These are phyloP conservation scores for Galerucella pusilla DNA, from an alignment of 2,888 invertebrate genomes.

Conservation along the genomic window DNA sequence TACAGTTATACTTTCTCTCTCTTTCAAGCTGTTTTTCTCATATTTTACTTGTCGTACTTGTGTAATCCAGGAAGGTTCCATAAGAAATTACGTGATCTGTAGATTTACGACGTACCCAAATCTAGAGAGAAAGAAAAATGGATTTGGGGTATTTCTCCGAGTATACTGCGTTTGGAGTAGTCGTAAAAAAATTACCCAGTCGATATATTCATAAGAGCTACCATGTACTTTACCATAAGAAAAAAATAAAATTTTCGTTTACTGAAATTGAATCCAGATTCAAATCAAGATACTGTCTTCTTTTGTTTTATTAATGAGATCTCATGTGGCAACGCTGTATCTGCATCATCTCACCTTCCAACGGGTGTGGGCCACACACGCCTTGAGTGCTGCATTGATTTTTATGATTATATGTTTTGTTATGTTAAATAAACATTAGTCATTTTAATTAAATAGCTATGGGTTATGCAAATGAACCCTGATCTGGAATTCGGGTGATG, in stretches of 20 bases:
- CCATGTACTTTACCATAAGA: background rate
- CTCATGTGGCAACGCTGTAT: slow-evolving; percentile 34
- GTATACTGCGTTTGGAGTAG: background rate
- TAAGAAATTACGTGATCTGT: too few species aligned
- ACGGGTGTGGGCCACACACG: slow-evolving; percentile 62
- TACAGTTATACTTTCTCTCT: too few species aligned
- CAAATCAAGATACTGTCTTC: slow-evolving; percentile 24
- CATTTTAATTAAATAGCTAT: slow-evolving; percentile 63
- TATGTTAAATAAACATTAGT: slow-evolving; percentile 65
- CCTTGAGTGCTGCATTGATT: slow-evolving; percentile 53
- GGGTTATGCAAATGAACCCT: slow-evolving; percentile 59
- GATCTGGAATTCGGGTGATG: slow-evolving; percentile 47
- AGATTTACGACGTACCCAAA: too few species aligned
- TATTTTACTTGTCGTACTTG: too few species aligned
- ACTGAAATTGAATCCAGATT: slow-evolving; percentile 19
- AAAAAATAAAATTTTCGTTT: background rate
- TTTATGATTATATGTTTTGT: slow-evolving; percentile 64
- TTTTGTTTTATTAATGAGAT: slow-evolving; percentile 33
- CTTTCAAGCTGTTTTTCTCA: too few species aligned
- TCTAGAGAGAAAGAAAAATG: too few species aligned
- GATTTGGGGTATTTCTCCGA: too few species aligned
- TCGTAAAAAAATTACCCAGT: background rate
- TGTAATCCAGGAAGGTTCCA: too few species aligned
- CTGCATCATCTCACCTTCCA: slow-evolving; percentile 42
- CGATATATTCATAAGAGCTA: too few species aligned